A percentile compares a stretch with the other conserved stretches of the same genome.
Conservation (phyloP, 2,797 vertebrate species). For the Arrhamphus sclerolepis region DNA sequence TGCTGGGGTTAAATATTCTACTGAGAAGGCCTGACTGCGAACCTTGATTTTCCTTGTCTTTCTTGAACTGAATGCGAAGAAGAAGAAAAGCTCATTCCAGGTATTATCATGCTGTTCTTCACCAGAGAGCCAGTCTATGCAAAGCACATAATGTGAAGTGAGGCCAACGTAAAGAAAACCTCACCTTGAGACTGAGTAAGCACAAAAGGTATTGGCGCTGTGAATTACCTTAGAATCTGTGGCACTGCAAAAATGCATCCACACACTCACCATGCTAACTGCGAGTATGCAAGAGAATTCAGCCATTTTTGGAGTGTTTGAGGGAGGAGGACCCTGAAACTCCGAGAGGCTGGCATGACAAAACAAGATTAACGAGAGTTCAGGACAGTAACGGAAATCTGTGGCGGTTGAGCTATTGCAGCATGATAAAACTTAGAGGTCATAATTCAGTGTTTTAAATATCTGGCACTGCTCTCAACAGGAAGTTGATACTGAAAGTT, state of each 20-base stretch:
- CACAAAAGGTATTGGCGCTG: conserved; percentile 67
- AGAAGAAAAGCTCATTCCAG: conserved; percentile 62
- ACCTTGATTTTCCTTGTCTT: conserved; percentile 18
- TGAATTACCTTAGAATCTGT: conserved; percentile 63
- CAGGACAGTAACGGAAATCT: conserved; percentile 21
- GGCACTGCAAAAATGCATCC: conserved; percentile 59
- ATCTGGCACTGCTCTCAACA: conserved; percentile 42
- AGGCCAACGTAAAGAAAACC: conserved; percentile 54
- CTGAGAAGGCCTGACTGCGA: conserved; percentile 20
- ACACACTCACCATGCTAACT: conserved; percentile 39
- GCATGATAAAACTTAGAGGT: conserved; percentile 20
- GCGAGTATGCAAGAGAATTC: conserved; percentile 70
- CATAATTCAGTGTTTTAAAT: conserved; percentile 30
- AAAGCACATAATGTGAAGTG: conserved; percentile 79
- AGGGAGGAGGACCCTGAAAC: conserved; percentile 8
- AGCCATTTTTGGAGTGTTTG: conserved; percentile 49
- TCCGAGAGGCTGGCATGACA: conserved; percentile 2
- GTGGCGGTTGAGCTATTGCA: conserved; percentile 19
- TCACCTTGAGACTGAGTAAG: conserved; percentile 66
- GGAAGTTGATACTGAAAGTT: conserved; percentile 26
- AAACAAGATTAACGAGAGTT: conserved; percentile 14
- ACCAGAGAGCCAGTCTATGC: conserved; percentile 78
- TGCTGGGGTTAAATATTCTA: conserved; percentile 44
- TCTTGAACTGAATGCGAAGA: conserved; percentile 52
- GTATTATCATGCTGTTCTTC: conserved; percentile 70